Evolutionary conservation across 1,140 invertebrate species (phyloP), one percentile per base, ranked within the genome.

Genomic region (Nasonia vitripennis): DNA sequence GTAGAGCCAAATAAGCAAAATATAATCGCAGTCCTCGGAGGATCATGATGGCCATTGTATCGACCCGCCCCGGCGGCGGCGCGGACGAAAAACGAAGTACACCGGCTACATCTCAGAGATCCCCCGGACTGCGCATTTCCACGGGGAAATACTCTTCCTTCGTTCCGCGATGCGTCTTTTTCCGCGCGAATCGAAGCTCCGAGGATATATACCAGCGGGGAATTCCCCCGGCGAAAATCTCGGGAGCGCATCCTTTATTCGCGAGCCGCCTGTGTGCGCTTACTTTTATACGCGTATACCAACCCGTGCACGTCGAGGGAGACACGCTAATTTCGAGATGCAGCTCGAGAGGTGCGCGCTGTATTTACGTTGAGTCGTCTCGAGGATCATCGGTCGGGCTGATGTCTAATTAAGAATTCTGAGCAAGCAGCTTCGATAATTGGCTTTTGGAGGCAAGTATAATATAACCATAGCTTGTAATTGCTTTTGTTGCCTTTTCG

Each of bases 161-260:
- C 17, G 2, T 62, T 62, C n/a, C 20, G 55, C 20, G 23, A 6
- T 9, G 5, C 80, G 55, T 62, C 55, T 62, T n/a, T 62, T 62
- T 51, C 2, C 23, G n/a, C 37, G 9, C 6, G 7, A 83, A 83
- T 67, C 51, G 48, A 78, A 34, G 48, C 17, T 78, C 14, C 27
- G 27, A 27, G 27, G 27, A 27, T n/a, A 7, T n/a, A 62, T 27
- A 27, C 27, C 27, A 0, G 48, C 10, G 2, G 17, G 51, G 75
- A 83, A 83, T 83, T 83, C 73, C 51, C 71, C 27, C 14, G 34
- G 6, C 27, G 51, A 75, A 75, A 83, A 83, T 67, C 71, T 83
- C 81, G 31, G 51, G 51, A n/a, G 51, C 70, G 37, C 27, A 81
- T 74, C 48, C 20, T 81, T 81, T 71, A 81, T 81, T 48, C 68